Percentiles rank a stretch among this genome's conserved stretches.
Evolutionary conservation across 1,140 invertebrate genomes (phyloP).

Genomic region (Hetaerina americana): DNA sequence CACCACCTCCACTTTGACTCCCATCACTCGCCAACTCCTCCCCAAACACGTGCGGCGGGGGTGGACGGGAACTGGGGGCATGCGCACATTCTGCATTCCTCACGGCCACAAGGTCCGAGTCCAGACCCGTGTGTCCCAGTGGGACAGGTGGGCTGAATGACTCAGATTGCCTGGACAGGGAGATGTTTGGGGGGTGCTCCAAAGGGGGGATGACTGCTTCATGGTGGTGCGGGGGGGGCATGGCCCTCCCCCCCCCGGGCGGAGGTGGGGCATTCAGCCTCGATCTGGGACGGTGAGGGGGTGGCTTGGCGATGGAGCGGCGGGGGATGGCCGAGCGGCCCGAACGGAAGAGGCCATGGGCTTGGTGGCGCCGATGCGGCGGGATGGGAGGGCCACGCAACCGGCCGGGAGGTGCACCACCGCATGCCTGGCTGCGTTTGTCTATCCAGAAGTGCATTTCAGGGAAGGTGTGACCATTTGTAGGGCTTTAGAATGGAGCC

Average conservation of each 20-base stretch:
- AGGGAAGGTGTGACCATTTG: background rate
- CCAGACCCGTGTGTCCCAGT: background rate
- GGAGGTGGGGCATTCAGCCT: background rate
- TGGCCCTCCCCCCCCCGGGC: background rate
- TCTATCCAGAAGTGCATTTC: conserved; percentile 59
- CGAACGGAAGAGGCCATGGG: background rate
- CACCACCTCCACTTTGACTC: conserved; percentile 26
- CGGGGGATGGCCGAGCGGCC: background rate
- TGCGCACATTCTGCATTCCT: background rate
- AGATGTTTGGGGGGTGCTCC: background rate
- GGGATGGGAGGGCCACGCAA: conserved; percentile 34
- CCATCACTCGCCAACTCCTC: conserved; percentile 14
- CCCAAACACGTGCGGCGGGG: background rate
- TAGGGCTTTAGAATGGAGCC: no score
- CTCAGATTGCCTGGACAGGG: background rate
- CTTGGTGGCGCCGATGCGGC: conserved; percentile 20
- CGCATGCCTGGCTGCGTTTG: conserved; percentile 49
- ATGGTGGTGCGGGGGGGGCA: background rate
- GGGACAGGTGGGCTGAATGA: background rate
- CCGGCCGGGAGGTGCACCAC: conserved; percentile 14
- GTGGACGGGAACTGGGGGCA: background rate
- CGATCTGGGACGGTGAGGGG: background rate
- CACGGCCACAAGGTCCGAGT: background rate
- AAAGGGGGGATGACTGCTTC: background rate
- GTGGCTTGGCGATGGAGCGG: background rate